phyloP scores from a whole-genome alignment of 2,888 invertebrate species.

The Nezara viridula region DNA sequence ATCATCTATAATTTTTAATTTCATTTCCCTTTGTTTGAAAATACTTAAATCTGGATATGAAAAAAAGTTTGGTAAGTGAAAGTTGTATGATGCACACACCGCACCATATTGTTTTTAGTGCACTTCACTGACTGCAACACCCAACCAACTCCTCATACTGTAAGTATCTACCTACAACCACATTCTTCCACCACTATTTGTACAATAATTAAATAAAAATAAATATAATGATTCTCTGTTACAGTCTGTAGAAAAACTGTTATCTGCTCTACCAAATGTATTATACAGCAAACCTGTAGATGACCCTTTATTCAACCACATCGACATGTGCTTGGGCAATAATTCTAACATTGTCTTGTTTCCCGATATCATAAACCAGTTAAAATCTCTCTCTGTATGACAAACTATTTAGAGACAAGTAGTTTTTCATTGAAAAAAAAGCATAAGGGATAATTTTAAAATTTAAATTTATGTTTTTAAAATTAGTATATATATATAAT shows the following conservation, averaged over 20 bases:
- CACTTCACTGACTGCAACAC: too few relatives aligned
- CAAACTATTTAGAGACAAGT: too few relatives aligned
- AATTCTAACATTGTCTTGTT: conserved; percentile 65
- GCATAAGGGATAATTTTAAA: not conserved
- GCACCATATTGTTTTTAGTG: conserved; percentile 60
- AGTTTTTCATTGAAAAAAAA: not conserved
- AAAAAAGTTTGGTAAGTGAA: too few relatives aligned
- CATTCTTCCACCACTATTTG: too few relatives aligned
- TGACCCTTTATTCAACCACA: conserved; percentile 65
- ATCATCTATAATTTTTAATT: too few relatives aligned
- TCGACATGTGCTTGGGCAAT: conserved; percentile 65
- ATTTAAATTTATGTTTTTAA: too few relatives aligned
- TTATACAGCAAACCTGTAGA: conserved; percentile 68
- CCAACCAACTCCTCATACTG: too few relatives aligned
- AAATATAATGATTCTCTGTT: conserved; percentile 64
- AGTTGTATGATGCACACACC: too few relatives aligned
- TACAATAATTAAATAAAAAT: not conserved
- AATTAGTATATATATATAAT: too few relatives aligned
- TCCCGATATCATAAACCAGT: conserved; percentile 64
- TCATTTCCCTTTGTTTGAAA: too few relatives aligned
- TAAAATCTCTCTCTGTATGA: conserved; percentile 51
- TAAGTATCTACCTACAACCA: too few relatives aligned
- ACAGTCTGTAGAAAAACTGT: conserved; percentile 74
- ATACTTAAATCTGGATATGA: too few relatives aligned
- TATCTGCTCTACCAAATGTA: conserved; percentile 72